These are phyloP conservation scores for Calliphora vomitoria DNA, from an alignment of 2,888 invertebrate genomes.

Conservation along the genomic window DNA sequence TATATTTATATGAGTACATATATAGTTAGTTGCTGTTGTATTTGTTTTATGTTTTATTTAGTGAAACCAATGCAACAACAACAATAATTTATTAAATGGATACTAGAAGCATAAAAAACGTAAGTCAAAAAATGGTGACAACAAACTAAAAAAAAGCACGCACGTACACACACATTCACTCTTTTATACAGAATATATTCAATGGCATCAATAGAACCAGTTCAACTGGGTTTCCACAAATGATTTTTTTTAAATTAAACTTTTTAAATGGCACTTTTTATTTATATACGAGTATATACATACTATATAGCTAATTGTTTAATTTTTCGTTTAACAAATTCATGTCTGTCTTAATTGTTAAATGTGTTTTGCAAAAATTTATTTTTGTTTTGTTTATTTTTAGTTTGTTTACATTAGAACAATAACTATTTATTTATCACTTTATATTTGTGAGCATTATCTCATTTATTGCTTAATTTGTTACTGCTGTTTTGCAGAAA, in stretches of 20 bases:
- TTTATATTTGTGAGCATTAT: background rate
- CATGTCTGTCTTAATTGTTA: background rate
- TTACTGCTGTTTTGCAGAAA: background rate
- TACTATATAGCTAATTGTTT: background rate
- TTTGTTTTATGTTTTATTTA: slow-evolving; percentile 9
- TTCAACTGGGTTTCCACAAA: slow-evolving; percentile 52
- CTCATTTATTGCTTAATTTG: background rate
- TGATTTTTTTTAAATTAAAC: background rate
- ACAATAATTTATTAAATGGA: slow-evolving; percentile 21
- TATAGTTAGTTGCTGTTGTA: background rate
- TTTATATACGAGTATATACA: background rate
- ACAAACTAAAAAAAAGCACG: slow-evolving; percentile 11
- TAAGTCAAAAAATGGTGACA: slow-evolving; percentile 37
- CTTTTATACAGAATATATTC: background rate
- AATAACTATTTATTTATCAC: too few relatives aligned
- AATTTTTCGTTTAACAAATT: background rate
- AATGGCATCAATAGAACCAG: slow-evolving; percentile 59
- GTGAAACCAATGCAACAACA: background rate
- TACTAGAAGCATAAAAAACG: background rate
- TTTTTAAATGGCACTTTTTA: background rate
- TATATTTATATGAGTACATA: background rate
- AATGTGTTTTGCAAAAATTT: background rate
- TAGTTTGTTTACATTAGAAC: background rate
- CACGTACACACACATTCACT: background rate
- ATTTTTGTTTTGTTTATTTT: background rate